A percentile compares a stretch with the other conserved stretches of the same genome.
phyloP scores from a whole-genome alignment of 2,888 invertebrate genomes.

The Chrysotoxum bicinctum region DNA sequence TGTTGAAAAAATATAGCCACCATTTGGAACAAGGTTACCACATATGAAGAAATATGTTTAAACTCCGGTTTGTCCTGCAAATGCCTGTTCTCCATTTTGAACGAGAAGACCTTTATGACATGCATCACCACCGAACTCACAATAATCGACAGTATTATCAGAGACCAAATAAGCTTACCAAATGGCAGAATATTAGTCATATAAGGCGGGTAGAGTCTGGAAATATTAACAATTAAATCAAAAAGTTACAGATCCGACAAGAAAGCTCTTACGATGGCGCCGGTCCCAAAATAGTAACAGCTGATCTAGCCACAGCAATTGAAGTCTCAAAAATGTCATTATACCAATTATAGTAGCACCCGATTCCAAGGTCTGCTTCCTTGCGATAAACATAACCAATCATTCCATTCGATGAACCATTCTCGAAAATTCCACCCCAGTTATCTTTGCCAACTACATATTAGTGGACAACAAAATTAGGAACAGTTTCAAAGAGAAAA shows the following conservation, averaged over 20 bases:
- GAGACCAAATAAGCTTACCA: conserved; percentile 75
- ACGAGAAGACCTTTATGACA: conserved; percentile 74
- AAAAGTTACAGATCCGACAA: too few relatives aligned
- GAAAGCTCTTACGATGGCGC: conserved; percentile 77
- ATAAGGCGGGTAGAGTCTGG: conserved; percentile 78
- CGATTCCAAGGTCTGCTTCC: conserved; percentile 78
- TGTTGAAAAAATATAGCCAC: conserved; percentile 80
- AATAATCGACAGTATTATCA: conserved; percentile 74
- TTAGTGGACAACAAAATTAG: neutral
- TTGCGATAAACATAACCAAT: conserved; percentile 78
- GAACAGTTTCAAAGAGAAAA: neutral
- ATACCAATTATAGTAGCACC: conserved; percentile 81
- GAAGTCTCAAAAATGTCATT: conserved; percentile 79
- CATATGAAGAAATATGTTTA: conserved; percentile 66
- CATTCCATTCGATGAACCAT: conserved; percentile 78
- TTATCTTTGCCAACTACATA: conserved; percentile 78
- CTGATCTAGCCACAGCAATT: conserved; percentile 78
- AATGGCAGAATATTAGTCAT: conserved; percentile 78
- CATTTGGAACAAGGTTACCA: conserved; percentile 76
- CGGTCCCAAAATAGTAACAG: conserved; percentile 79
- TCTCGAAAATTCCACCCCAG: conserved; percentile 79
- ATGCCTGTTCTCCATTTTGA: conserved; percentile 44
- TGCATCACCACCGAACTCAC: conserved; percentile 76
- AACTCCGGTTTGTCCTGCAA: conserved; percentile 20
- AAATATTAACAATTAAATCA: neutral